Base-by-base conservation (phyloP, 2,888 invertebrate genomes). In the Acleris holmiana region DNA sequence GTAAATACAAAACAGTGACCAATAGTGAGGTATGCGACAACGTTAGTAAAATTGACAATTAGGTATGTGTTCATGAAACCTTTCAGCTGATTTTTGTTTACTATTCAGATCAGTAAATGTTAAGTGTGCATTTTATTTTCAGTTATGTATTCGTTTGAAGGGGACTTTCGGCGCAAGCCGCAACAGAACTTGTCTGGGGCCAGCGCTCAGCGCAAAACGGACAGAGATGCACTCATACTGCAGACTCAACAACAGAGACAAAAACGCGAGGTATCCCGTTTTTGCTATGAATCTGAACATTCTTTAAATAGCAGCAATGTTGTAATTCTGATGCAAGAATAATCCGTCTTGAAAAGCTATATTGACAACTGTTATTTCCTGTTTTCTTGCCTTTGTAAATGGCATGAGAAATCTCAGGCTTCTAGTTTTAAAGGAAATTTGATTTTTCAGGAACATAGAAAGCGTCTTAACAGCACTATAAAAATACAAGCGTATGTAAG, bases 121-220 rank as follows among this genome's bases (percentile, higher is more conserved):
- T 53, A 29, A 59, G 19, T 44, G 50, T 17, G 29, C 55, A 21
- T 60, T 54, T 63, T 67, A 47, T 68, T 83, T 83, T 67, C 69
- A 86, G 85, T 70, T 67, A 94, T 94, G 95, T 94, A 94, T 86
- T 94, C 96, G 78, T 99, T 99, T 84, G 98, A 99, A 85, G 99
- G 99, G 62, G 96, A 98, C 83, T 97, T 96, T 83, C 95, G 97
- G 78, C 94, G 96, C 56, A 96, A 95, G 85, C 99, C 98, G 8
- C 95, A 96, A 78, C 98, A 98, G 89, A 98, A 97, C 86, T 93
- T 98, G 73, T 96, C 97, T 67, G 98, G 98, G 66, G 96, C 96
- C n/a, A 97, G 97, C 79, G 94, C 93, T 63, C 94, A 95, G 70
- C 94, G 96, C 69, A 95, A 93, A 70, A 93, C 93, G 69, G 94